Conservation (phyloP, 2,113 vertebrate genomes). For the Mustela lutreola region DNA sequence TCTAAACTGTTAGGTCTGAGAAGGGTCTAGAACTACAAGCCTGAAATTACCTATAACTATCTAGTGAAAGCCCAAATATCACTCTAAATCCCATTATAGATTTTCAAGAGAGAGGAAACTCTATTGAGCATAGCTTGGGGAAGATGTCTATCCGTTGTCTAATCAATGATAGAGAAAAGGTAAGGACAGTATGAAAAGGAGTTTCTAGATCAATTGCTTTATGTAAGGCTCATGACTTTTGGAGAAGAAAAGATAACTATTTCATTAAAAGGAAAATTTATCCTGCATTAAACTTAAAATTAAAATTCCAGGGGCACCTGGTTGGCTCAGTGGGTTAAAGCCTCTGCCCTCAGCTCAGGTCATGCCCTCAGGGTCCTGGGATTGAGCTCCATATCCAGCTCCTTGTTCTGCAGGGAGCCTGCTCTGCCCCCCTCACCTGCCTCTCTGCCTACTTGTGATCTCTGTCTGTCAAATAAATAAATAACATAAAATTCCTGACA, state of each 20-base stretch:
- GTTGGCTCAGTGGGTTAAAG: too few species aligned
- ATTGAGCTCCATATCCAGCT: too few species aligned
- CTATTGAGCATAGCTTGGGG: neutral
- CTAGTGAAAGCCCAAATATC: neutral
- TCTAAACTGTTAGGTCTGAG: neutral
- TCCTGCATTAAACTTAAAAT: neutral
- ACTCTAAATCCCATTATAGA: slow-evolving; percentile 4
- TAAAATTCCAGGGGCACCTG: neutral
- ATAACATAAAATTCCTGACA: neutral
- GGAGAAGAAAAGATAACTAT: neutral
- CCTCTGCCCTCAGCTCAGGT: too few species aligned
- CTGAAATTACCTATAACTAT: neutral
- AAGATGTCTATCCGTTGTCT: neutral
- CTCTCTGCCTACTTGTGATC: too few species aligned
- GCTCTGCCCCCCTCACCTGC: too few species aligned
- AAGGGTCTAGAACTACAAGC: neutral
- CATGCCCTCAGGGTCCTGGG: too few species aligned
- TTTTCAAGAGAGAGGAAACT: slow-evolving; percentile 20
- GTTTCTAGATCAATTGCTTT: neutral
- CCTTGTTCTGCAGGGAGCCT: too few species aligned
- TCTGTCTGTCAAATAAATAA: too few species aligned
- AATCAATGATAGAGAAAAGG: neutral
- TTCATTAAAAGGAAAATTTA: neutral
- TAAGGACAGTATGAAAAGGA: neutral
- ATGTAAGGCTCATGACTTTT: neutral